phyloP scores from a whole-genome alignment of 2,113 vertebrate genomes.

The Phasianus colchicus region DNA sequence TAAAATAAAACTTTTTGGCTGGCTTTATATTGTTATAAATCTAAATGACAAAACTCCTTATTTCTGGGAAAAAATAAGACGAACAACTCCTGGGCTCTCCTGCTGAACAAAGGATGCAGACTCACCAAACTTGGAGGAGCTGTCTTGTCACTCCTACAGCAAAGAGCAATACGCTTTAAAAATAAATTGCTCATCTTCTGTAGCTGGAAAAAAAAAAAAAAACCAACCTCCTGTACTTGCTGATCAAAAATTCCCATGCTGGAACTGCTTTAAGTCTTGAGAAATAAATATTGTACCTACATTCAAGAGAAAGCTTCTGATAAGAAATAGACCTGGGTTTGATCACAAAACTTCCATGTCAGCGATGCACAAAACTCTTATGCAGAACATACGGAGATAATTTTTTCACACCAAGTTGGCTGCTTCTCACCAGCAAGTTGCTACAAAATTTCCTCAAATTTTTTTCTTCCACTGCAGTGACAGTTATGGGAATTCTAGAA shows the following conservation, averaged over 20 bases:
- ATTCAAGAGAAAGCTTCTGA: neutral
- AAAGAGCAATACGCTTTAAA: neutral
- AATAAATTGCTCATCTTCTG: neutral
- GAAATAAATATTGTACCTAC: neutral
- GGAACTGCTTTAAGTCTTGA: neutral
- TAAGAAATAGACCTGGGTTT: neutral
- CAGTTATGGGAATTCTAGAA: neutral
- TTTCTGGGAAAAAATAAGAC: neutral
- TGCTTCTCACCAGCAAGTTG: neutral
- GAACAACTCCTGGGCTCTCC: neutral
- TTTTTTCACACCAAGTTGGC: neutral
- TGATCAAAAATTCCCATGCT: neutral
- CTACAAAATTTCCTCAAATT: neutral
- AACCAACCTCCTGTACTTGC: neutral
- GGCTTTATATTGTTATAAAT: constrained; percentile 22
- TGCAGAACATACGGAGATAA: neutral
- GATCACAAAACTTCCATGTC: neutral
- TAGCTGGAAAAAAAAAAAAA: neutral
- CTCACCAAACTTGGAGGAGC: neutral
- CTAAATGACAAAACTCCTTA: neutral
- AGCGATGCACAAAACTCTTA: neutral
- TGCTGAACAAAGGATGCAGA: neutral
- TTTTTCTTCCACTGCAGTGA: neutral
- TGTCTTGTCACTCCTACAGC: neutral
- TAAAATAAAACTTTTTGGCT: constrained; percentile 60